Base-by-base conservation (phyloP, 2,888 invertebrate species). In the Drosophila macrospina region DNA sequence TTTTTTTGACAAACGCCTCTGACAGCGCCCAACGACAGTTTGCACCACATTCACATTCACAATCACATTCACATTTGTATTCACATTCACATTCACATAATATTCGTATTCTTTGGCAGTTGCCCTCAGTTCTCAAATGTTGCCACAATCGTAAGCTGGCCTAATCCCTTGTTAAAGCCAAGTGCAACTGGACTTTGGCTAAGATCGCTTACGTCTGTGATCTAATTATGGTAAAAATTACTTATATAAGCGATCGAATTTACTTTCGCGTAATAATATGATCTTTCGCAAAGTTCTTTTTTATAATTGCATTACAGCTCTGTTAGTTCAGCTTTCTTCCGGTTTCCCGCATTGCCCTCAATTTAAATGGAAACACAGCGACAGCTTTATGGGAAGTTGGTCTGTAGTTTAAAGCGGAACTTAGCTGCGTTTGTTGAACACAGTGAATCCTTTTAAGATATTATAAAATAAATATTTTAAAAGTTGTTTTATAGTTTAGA, bases 1-100 rank as follows among this genome's bases (percentile, higher is more conserved):
- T 68, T 68, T 65, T 75, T 80, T 72, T 85, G 86, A 77, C 88
- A 86, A 82, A 67, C 82, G 69, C 41, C 75, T 66, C 69, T 78
- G 71, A 78, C 66, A 67, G 64, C 60, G 62, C 57, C 72, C 70
- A 69, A 55, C 81, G 74, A 72, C 74, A 67, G 55, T 68, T 74
- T 63, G 62, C 74, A 70, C 60, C 60, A 67, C 50, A 73, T 66
- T 74, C 63, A 39, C 15, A 61, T 28, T 48, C 51, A 36, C 26
- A 60, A n/a, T 16, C 34, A 8, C 20, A 28, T 24, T 50, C 55
- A 39, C 39, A 63, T n/a, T 51, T 37, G 24, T 20, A 62, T 16
- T 36, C 41, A 34, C 26, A 64, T 26, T 48, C 51, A 51, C 28
- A 52, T 32, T 42, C 24, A 47, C 34, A 32, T 32, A 51, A 51